A percentile compares a stretch with the other conserved stretches of the same genome.
Evolutionary conservation across 2,113 vertebrate genomes (phyloP).

Genomic region (Nanorana parkeri): DNA sequence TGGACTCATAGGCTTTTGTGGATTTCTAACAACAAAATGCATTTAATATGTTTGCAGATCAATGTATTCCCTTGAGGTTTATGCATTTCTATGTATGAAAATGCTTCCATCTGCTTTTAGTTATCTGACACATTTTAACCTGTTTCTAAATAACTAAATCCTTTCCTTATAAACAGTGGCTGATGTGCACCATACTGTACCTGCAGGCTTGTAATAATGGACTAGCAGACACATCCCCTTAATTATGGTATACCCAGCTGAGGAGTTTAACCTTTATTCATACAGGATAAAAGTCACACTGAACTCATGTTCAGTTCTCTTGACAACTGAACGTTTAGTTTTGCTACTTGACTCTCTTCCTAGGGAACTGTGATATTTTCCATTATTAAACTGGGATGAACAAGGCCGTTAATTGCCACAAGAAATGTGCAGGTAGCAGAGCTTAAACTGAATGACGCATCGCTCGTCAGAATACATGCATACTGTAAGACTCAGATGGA

Average conservation of each 20-base stretch:
- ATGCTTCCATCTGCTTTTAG: too few species aligned
- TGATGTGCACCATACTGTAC: neutral
- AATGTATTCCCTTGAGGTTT: too few species aligned
- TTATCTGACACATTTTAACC: too few species aligned
- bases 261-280: slow-evolving; percentile 22
- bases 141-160: too few species aligned
- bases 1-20: too few species aligned
- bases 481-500: neutral
- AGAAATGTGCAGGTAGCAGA: slow-evolving; percentile 1
- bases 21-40: too few species aligned
- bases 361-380: slow-evolving; percentile 18
- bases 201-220: slow-evolving; percentile 2
- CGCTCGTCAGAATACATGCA: neutral
- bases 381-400: slow-evolving; percentile 21
- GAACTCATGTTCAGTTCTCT: slow-evolving; percentile 17
- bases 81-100: too few species aligned
- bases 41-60: too few species aligned
- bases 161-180: too few species aligned
- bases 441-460: neutral
- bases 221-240: neutral
- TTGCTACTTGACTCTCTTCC: neutral
- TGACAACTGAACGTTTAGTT: slow-evolving; percentile 12
- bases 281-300: slow-evolving; percentile 14
- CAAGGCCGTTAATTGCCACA: slow-evolving; percentile 27
- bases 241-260: neutral